Base-by-base conservation (phyloP, 2,797 vertebrate genomes). In the Phataginus tricuspis region DNA sequence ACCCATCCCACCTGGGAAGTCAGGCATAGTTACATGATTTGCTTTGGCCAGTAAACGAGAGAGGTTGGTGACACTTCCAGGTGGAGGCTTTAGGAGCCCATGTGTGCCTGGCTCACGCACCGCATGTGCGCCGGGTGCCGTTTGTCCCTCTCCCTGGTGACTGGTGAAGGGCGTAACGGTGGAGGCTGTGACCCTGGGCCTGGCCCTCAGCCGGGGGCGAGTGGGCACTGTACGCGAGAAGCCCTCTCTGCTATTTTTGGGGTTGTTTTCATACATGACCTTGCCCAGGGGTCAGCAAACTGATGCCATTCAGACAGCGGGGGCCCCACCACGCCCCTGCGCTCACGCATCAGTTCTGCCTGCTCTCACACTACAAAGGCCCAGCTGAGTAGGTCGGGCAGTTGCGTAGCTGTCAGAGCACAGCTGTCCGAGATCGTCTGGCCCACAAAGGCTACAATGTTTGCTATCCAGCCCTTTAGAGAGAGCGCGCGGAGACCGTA, bases 91-190 rank as follows among this genome's bases (percentile, higher is more conserved):
- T 45, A 59, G 49, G 51, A 29, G 10, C 16, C 7, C 5, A 7
- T 0, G 13, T 25, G 2, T 3, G 25, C 71, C 34, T 74, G 39
- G 59, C 37, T 27, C 23, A 21, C 23, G 27, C 0, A 2, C 19
- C 0, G 1, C 4, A 2, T 18, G 27, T 27, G 29, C 5, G 15
- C 4, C 0, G 27, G 1, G 1, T 31, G 34, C 25, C 63, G 29
- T 19, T 1, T 53, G 14, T 39, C 27, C 34, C 29, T 68, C 61
- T 80, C n/a, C 1, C 1, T 10, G 7, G 2, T n/a, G n/a, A 42
- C 51, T 37, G 45, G n/a, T 1, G 8, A 42, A 11, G 37, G 31
- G n/a, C 66, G 4, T n/a, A 7, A n/a, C 0, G 12, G 10, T 86
- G 15, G 72, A 61, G 29, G 1, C 29, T 69, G 61, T 23, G 79